phyloP scores from a whole-genome alignment of 2,113 vertebrate species.

The Heteronetta atricapilla region DNA sequence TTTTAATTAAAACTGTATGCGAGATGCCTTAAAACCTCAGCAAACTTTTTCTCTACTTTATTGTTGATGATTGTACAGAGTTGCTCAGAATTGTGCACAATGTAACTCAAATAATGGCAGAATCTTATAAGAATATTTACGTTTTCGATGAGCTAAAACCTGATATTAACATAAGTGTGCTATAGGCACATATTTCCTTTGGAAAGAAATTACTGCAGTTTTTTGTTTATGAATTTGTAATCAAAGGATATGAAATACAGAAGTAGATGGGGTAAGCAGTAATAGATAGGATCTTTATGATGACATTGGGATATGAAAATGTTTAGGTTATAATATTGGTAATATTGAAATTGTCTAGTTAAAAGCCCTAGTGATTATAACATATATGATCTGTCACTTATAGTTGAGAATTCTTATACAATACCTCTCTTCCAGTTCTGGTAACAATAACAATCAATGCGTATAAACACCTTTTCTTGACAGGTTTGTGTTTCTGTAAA shows the following conservation, averaged over 20 bases:
- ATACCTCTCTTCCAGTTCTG: background rate
- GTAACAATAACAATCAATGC: background rate
- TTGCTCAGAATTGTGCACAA: background rate
- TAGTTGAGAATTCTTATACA: background rate
- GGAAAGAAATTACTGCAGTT: background rate
- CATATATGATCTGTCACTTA: background rate
- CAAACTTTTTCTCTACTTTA: background rate
- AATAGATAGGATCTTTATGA: background rate
- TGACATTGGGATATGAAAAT: background rate
- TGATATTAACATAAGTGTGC: background rate
- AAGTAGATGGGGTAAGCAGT: background rate
- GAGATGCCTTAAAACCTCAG: background rate
- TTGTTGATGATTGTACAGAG: background rate
- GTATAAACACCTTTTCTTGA: background rate
- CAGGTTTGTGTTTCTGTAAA: accelerated
- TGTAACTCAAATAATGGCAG: background rate
- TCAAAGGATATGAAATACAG: background rate
- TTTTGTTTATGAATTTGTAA: background rate
- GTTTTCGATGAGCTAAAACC: background rate
- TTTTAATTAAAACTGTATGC: slow-evolving; percentile 6
- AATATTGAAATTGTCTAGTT: background rate
- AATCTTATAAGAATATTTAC: background rate
- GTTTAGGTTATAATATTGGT: background rate
- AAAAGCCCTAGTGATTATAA: background rate
- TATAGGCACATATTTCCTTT: background rate